Percentiles rank a stretch among this genome's conserved stretches.
phyloP scores from a whole-genome alignment of 2,113 vertebrate genomes.

The Sander vitreus region DNA sequence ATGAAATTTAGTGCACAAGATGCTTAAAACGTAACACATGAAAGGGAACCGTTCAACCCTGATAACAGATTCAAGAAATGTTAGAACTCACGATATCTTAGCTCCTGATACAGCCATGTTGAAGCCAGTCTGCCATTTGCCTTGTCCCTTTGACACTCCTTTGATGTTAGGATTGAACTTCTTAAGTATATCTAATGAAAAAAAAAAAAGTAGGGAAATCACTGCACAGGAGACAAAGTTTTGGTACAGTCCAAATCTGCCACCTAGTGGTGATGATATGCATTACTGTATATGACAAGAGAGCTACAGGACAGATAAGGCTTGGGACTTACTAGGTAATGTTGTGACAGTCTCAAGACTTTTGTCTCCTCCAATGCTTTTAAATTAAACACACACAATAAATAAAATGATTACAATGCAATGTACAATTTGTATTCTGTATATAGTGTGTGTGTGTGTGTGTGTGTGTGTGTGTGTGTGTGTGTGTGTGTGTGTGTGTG shows the following conservation, averaged over 20 bases:
- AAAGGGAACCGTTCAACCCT: neutral
- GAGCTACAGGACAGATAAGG: too few relatives aligned
- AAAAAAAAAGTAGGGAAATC: neutral
- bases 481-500: neutral
- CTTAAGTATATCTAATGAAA: conserved; percentile 90
- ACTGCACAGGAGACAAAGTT: neutral
- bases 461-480: neutral
- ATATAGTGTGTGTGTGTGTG: neutral
- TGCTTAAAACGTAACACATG: neutral
- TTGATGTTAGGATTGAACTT: conserved; percentile 90
- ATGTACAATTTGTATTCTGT: neutral
- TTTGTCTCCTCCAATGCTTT: conserved; percentile 91
- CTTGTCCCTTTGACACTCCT: conserved; percentile 87
- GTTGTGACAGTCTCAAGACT: conserved; percentile 89
- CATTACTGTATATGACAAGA: conserved; percentile 6
- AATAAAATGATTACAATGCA: neutral
- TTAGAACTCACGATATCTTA: conserved; percentile 84
- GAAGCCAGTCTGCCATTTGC: conserved; percentile 81
- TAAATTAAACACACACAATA: conserved; percentile 52
- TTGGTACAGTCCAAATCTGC: conserved; percentile 30
- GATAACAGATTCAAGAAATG: neutral
- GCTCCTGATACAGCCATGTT: conserved; percentile 88
- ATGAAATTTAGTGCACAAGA: conserved; percentile 9
- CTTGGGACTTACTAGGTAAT: conserved; percentile 90
- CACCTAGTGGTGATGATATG: conserved; percentile 47